Conservation (phyloP, 2,888 invertebrate genomes). For the Isoperla grammatica region DNA sequence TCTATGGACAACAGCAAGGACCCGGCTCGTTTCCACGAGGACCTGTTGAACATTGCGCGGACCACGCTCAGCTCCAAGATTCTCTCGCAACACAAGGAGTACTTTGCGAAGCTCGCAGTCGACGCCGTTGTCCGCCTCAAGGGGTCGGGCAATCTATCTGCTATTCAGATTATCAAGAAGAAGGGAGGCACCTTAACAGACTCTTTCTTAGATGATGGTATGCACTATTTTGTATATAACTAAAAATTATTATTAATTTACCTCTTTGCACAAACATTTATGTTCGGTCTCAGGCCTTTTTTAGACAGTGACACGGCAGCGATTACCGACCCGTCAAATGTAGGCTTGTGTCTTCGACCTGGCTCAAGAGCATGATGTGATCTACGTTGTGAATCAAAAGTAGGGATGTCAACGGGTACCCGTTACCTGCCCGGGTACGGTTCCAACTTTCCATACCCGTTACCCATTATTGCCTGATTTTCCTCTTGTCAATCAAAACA, state of each 20-base stretch:
- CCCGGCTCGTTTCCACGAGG: slow-evolving; percentile 70
- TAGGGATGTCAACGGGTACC: too few species aligned
- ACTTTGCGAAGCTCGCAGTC: slow-evolving; percentile 92
- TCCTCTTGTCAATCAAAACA: too few species aligned
- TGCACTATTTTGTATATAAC: not conserved
- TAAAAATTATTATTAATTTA: not conserved
- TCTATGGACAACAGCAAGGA: slow-evolving; percentile 77
- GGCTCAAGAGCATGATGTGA: too few species aligned
- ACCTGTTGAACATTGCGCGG: slow-evolving; percentile 92
- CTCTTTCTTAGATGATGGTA: slow-evolving; percentile 89
- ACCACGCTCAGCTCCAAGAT: slow-evolving; percentile 99
- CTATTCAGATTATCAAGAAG: slow-evolving; percentile 98
- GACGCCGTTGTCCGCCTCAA: slow-evolving; percentile 92
- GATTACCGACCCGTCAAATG: too few species aligned
- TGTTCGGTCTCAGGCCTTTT: not conserved
- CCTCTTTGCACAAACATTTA: not conserved
- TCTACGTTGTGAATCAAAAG: too few species aligned
- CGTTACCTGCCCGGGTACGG: too few species aligned
- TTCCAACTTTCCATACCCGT: too few species aligned
- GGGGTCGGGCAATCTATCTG: slow-evolving; percentile 90
- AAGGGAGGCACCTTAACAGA: slow-evolving; percentile 88
- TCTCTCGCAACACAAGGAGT: slow-evolving; percentile 93
- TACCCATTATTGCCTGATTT: too few species aligned
- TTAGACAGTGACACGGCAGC: too few species aligned
- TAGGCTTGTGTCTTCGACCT: too few species aligned